Base-by-base conservation (phyloP, 2,888 invertebrate genomes). In the Pantelozetes paolii region DNA sequence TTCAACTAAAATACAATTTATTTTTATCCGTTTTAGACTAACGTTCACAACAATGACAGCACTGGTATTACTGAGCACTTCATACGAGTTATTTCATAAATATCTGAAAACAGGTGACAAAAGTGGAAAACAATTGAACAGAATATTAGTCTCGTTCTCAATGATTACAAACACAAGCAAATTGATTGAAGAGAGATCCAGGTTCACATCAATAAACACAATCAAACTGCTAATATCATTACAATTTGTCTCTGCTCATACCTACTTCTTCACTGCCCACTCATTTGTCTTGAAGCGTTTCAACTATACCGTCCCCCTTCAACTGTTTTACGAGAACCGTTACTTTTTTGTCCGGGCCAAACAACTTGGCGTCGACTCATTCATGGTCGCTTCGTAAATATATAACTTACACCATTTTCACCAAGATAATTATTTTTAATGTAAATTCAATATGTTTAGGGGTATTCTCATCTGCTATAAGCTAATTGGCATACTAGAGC, bases 261-360 rank as follows among this genome's bases (percentile, higher is more conserved):
- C 69, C 9, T 73, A 69, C 50, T 30, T 48, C n/a, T 36, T 45
- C n/a, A 73, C 73, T 13, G 48, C 73, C 20, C 42, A 48, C 2
- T 70, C 73, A 11, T 45, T 50, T 8, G 69, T 26, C 8, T 54
- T 73, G 69, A 42, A 59, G 13, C 30, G 57, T 5, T 40, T 42
- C 45, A 32, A 42, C 20, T 1, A 69, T 5, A 70, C 73, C 3
- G 69, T 57, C 13, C 73, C 73, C 1, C 9, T n/a, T 8, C 50
- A 73, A 15, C 5, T 73, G 6, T 48, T 73, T 9, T 32, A 18
- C 18, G 42, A 45, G 2, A n/a, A 32, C 30, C 42, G 69, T 18
- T 73, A 73, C 40, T 69, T 73, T 23, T 45, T 73, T n/a, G 45
- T 69, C 45, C 32, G 73, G 9, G 69, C 73, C 5, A 67, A 67